Evolutionary conservation across 2,888 invertebrate genomes (phyloP).

Genomic region (Amphipoea lucens): DNA sequence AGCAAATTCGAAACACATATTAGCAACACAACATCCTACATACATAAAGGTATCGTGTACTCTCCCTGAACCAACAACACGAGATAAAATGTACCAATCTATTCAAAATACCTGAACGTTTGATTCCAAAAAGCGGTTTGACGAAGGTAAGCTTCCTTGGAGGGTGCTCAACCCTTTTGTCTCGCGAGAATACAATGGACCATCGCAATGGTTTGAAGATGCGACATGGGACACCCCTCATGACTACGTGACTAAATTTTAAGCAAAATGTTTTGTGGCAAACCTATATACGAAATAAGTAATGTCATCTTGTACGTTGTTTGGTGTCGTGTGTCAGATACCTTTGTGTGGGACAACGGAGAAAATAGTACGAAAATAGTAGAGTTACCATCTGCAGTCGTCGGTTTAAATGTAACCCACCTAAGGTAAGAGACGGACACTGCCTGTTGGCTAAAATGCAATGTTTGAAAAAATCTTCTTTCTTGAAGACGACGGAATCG

Average conservation of each 20-base stretch:
- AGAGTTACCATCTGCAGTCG: not conserved
- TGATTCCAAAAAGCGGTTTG: constrained; percentile 85
- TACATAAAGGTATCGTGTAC: constrained; percentile 51
- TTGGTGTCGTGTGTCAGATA: constrained; percentile 71
- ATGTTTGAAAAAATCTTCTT: not conserved
- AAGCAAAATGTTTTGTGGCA: constrained; percentile 86
- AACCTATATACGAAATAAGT: constrained; percentile 84
- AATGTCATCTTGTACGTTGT: constrained; percentile 83
- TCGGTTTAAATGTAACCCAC: constrained; percentile 18
- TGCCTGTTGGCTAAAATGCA: not conserved
- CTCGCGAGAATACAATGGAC: constrained; percentile 89
- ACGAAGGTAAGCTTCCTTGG: constrained; percentile 86
- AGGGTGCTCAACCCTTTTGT: constrained; percentile 88
- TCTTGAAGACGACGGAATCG: not conserved
- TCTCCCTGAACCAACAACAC: constrained; percentile 57
- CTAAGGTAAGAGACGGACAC: not conserved
- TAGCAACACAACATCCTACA: constrained; percentile 46
- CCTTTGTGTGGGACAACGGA: constrained; percentile 51
- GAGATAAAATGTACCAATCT: constrained; percentile 76
- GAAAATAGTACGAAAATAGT: constrained; percentile 43
- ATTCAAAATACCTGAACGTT: constrained; percentile 85
- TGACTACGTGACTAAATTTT: constrained; percentile 89
- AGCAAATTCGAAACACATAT: constrained; percentile 41
- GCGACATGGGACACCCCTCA: constrained; percentile 87
- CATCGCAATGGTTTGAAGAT: constrained; percentile 87